Evolutionary conservation across 2,113 vertebrate genomes (phyloP).

Genomic region (Sphyrna mokarran): DNA sequence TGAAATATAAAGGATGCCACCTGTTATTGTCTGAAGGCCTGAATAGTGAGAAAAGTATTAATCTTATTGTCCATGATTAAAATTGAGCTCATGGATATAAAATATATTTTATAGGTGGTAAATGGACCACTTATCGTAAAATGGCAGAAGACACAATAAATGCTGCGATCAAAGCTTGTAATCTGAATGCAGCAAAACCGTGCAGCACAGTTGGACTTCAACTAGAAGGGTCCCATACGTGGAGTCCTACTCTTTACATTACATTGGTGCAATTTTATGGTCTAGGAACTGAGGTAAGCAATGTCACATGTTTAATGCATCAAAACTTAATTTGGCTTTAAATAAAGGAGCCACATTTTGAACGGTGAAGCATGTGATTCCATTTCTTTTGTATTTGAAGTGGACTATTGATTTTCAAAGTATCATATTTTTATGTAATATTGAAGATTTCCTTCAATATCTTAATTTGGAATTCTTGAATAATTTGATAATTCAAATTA

Average conservation of each 20-base stretch:
- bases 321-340: background rate
- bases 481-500: background rate
- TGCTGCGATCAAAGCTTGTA: constrained; percentile 61
- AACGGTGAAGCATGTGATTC: background rate
- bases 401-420: background rate
- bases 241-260: constrained; percentile 91
- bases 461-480: background rate
- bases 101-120: constrained; percentile 68
- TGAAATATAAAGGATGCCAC: background rate
- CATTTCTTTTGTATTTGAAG: background rate
- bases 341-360: background rate
- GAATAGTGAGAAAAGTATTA: constrained; percentile 1
- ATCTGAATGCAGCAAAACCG: constrained; percentile 57
- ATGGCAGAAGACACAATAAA: constrained; percentile 90
- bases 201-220: constrained; percentile 75
- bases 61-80: background rate
- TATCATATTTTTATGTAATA: background rate
- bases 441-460: background rate
- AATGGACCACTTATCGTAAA: constrained; percentile 93
- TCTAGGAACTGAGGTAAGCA: constrained; percentile 79
- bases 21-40: background rate
- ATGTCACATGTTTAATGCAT: background rate
- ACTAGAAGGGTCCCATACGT: constrained; percentile 80
- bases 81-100: background rate
- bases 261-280: constrained; percentile 93